phyloP scores from a whole-genome alignment of 2,797 vertebrate species.

The Eleutherodactylus coqui region DNA sequence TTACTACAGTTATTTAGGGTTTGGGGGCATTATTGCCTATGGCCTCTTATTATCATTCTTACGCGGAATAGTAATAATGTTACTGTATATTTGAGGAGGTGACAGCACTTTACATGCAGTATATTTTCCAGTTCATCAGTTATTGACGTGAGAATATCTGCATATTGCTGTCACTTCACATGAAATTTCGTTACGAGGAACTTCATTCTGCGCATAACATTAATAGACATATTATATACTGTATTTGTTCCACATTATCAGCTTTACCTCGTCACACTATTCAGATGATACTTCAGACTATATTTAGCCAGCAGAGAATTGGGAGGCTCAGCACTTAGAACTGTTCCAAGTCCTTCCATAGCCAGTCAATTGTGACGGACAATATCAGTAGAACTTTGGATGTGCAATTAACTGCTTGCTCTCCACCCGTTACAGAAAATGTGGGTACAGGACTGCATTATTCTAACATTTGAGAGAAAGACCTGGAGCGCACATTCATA shows the following conservation, averaged over 20 bases:
- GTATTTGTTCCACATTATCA: constrained; percentile 21
- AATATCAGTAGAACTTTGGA: constrained; percentile 6
- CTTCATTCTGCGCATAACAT: neutral
- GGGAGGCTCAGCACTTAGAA: constrained; percentile 41
- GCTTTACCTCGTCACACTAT: constrained; percentile 11
- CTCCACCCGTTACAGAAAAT: neutral
- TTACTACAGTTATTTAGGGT: neutral
- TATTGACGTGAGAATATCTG: neutral
- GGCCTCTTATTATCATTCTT: neutral
- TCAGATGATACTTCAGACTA: constrained; percentile 48
- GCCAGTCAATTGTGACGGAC: constrained; percentile 26
- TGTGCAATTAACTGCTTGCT: neutral
- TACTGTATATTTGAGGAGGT: neutral
- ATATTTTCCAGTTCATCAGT: neutral
- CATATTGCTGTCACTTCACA: neutral
- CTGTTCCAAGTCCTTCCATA: constrained; percentile 21
- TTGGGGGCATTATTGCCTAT: neutral
- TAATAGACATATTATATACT: neutral
- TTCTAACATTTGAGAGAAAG: too few species aligned
- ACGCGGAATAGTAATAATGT: neutral
- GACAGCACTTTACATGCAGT: neutral
- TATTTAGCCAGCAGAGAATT: constrained; percentile 51
- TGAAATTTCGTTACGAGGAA: neutral
- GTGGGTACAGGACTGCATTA: neutral
- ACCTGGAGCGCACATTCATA: too few species aligned